phyloP scores from a whole-genome alignment of 2,888 invertebrate species.

The Pimpla rufipes region DNA sequence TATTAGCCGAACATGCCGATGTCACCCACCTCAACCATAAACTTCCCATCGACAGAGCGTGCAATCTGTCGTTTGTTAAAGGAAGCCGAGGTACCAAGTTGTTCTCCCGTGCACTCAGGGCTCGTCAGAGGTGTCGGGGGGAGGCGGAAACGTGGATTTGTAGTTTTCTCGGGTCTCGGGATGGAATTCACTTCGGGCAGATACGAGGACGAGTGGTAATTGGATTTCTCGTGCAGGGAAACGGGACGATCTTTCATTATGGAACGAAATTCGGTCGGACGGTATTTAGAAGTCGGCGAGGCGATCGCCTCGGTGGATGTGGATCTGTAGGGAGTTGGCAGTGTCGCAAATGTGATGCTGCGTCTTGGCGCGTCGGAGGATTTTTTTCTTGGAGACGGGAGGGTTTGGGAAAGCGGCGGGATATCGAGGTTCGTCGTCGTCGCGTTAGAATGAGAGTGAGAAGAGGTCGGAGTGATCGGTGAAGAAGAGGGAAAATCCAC shows the following conservation, averaged over 20 bases:
- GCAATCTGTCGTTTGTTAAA: constrained; percentile 83
- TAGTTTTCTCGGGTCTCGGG: constrained; percentile 61
- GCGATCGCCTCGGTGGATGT: constrained; percentile 61
- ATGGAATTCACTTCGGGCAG: constrained; percentile 66
- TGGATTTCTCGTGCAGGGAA: constrained; percentile 73
- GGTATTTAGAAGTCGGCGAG: constrained; percentile 64
- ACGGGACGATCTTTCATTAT: constrained; percentile 67
- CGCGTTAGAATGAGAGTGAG: constrained; percentile 65
- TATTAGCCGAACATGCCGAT: constrained; percentile 76
- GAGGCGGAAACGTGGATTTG: constrained; percentile 78
- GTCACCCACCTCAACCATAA: constrained; percentile 83
- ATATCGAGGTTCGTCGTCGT: constrained; percentile 74
- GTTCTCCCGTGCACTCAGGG: constrained; percentile 76
- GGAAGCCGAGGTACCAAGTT: constrained; percentile 75
- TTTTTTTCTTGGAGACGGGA: constrained; percentile 76
- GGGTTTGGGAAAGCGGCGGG: constrained; percentile 75
- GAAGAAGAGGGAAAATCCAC: constrained; percentile 78
- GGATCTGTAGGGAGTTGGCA: constrained; percentile 74
- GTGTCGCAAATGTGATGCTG: constrained; percentile 79
- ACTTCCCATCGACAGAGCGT: constrained; percentile 83
- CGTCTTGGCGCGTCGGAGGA: constrained; percentile 75
- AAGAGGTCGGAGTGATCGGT: constrained; percentile 71
- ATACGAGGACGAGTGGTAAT: constrained; percentile 66
- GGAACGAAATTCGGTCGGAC: constrained; percentile 59
- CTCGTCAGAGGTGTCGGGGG: constrained; percentile 83